phyloP scores from a whole-genome alignment of 2,113 vertebrate species.

The Nerophis lumbriciformis region DNA sequence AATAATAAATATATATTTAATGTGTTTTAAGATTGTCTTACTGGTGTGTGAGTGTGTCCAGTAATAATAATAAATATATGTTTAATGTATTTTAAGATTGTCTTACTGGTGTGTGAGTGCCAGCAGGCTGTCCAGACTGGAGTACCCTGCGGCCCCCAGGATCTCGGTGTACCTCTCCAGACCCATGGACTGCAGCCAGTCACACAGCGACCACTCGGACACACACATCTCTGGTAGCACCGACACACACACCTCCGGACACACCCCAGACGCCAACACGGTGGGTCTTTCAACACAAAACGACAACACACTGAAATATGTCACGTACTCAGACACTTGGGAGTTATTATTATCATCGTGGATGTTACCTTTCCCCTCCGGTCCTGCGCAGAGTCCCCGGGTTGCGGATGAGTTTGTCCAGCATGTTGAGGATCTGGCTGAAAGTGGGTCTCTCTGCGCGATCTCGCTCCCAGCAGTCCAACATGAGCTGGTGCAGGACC shows the following conservation, averaged over 20 bases:
- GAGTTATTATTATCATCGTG: slow-evolving; percentile 29
- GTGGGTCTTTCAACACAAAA: slow-evolving; percentile 63
- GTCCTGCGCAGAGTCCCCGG: slow-evolving; percentile 93
- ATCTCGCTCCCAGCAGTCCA: slow-evolving; percentile 96
- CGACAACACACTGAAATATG: too few relatives aligned
- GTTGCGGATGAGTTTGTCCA: slow-evolving; percentile 97
- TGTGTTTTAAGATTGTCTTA: too few relatives aligned
- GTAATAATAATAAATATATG: neutral
- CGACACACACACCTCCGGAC: slow-evolving; percentile 85
- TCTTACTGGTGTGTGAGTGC: slow-evolving; percentile 98
- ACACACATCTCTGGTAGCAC: slow-evolving; percentile 83
- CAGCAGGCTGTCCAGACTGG: slow-evolving; percentile 88
- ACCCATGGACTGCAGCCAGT: slow-evolving; percentile 94
- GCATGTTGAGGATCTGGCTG: slow-evolving; percentile 96
- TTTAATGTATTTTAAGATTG: slow-evolving; percentile 7
- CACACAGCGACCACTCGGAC: slow-evolving; percentile 80
- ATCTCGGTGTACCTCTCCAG: slow-evolving; percentile 97
- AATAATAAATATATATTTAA: too few relatives aligned
- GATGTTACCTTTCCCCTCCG: slow-evolving; percentile 82
- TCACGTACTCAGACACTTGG: too few relatives aligned
- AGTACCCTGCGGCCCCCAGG: slow-evolving; percentile 93
- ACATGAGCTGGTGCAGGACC: slow-evolving; percentile 92
- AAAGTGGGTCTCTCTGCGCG: slow-evolving; percentile 92
- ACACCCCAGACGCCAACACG: slow-evolving; percentile 85
- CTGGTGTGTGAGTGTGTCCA: too few relatives aligned